Evolutionary conservation across 2,888 invertebrate species (phyloP), one percentile per base, ranked within the genome.

Genomic region (Stegophylla sp.): DNA sequence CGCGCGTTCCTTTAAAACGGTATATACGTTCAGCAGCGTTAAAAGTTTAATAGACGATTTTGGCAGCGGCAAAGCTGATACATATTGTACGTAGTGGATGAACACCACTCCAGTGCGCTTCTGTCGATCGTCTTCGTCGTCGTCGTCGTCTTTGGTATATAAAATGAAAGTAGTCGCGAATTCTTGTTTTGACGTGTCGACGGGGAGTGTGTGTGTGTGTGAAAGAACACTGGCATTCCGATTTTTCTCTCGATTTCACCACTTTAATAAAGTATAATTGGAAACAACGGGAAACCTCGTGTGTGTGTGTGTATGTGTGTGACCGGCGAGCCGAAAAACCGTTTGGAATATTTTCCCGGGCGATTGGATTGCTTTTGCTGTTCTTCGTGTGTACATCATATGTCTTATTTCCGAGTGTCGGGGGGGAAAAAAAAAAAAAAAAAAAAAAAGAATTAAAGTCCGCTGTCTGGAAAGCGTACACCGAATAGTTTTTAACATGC

Each of bases 251-350:
- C 64, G 1, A 9, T 64, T 53, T 43, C 23, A 13, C n/a, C n/a
- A 53, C 26, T 53, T 66, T 66, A 75, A 64, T 64, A 53, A 63
- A 64, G 17, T 72, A 64, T 17, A 43, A 53, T 75, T 66, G 23
- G 7, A 64, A 26, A 66, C 41, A 66, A 41, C 75, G 63, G n/a
- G 12, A 64, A 13, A 41, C 12, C 12, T 1, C 43, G 12, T 59
- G n/a, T 9, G 26, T 51, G 20, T 28, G 20, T 51, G n/a, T 51
- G 13, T 34, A 34, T 20, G n/a, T n/a, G 23, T 1, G 23, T 15
- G 3, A 66, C 2, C 48, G 13, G 59, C 9, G 13, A 45, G 15
- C 5, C n/a, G n/a, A 61, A 63, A 74, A 74, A 45, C n/a, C 28
- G 13, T 61, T 74, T 1, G 59, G 61, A 61, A 61, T 34, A 28